Evolutionary conservation across 2,797 vertebrate genomes (phyloP), one percentile per base, ranked within the genome.

Genomic region (Uromys caudimaculatus): DNA sequence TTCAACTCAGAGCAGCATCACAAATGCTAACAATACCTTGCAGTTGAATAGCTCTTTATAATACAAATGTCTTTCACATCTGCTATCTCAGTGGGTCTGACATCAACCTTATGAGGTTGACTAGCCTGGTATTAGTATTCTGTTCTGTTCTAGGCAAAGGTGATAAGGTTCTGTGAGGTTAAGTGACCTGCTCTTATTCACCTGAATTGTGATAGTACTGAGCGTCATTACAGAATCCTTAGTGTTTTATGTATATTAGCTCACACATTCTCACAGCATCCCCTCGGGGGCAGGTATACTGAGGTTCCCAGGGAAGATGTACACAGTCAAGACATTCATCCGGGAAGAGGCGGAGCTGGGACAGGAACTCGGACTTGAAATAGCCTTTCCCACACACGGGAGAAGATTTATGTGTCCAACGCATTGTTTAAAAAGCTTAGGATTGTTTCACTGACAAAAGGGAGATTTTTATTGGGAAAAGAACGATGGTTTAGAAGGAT

Each of bases 21-120:
- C 95, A 64, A 95, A 94, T 87, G 84, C 60, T 84, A 90, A 94
- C 94, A 97, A 93, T 93, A 95, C 85, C 79, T 86, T 96, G 47
- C 8, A 3, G 1, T 0, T 94, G 71, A 97, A 84, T 76, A 93
- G 38, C 27, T 95, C 93, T 95, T 96, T 88, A 64, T 88, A 90
- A 85, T 73, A 62, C 47, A 82, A 54, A 69, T 41, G 35, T 90
- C 88, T 97, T 96, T 93, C 41, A 44, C 17, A 88, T 84, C 79
- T 96, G 47, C 91, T 94, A 62, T 91, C 64, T 81, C 52, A 94
- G 13, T 77, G n/a, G 17, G 32, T 54, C 92, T 94, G 81, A 84
- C 64, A 89, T 19, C 87, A 87, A 29, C 47, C 54, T 90, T 56
- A 90, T 67, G 24, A 95, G n/a, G 90, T 27, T 92, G 75, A 76